Evolutionary conservation across 2,888 invertebrate species (phyloP).

Genomic region (Malacosoma neustria): DNA sequence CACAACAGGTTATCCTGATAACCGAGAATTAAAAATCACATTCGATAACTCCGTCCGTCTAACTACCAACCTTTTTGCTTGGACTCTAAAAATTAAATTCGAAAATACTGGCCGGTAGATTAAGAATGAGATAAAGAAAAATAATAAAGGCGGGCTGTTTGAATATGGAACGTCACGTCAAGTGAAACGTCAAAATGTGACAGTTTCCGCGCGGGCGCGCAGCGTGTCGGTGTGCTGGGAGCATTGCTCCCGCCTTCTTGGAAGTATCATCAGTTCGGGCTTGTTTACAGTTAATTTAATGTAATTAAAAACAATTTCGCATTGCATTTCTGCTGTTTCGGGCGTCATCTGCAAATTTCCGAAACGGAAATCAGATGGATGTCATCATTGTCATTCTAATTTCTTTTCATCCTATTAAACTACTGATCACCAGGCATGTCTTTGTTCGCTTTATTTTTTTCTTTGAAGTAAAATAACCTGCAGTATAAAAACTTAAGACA

Average conservation of each 20-base stretch:
- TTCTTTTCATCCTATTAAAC: background rate
- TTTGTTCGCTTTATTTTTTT: too few species aligned
- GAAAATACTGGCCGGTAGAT: constrained; percentile 41
- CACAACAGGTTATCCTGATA: constrained; percentile 67
- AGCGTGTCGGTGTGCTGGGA: constrained; percentile 22
- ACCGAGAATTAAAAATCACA: constrained; percentile 56
- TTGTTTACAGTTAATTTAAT: constrained; percentile 30
- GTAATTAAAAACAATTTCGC: constrained; percentile 31
- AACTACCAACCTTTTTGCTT: constrained; percentile 42
- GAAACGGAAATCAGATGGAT: constrained; percentile 1
- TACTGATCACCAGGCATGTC: too few species aligned
- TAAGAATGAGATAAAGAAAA: constrained; percentile 55
- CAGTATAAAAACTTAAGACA: too few species aligned
- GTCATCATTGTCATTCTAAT: background rate
- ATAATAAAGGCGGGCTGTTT: constrained; percentile 66
- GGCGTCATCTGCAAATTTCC: constrained; percentile 1
- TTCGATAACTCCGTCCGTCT: constrained; percentile 29
- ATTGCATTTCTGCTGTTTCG: constrained; percentile 10
- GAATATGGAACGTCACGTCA: constrained; percentile 70
- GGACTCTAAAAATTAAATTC: constrained; percentile 33
- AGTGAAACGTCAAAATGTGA: constrained; percentile 71
- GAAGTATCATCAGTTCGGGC: constrained; percentile 44
- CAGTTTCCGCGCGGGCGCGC: constrained; percentile 69
- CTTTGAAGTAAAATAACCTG: too few species aligned
- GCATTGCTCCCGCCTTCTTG: constrained; percentile 56